These are phyloP conservation scores for Aphelocoma californica DNA, from an alignment of 2,797 vertebrate genomes.

Conservation along the genomic window DNA sequence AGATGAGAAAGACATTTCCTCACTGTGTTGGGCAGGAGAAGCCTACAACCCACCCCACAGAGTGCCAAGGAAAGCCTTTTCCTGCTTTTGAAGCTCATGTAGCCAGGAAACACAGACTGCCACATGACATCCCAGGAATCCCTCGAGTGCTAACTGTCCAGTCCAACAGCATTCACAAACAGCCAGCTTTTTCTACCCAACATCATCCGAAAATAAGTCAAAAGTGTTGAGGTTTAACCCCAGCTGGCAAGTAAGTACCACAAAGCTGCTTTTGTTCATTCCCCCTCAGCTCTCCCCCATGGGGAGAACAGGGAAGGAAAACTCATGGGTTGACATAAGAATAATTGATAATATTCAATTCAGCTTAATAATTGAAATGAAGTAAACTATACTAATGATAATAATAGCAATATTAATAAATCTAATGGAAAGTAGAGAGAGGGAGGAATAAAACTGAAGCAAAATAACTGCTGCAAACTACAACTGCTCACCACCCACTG, in stretches of 20 bases:
- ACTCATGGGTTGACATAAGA: rapidly evolving
- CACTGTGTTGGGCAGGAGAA: neutral
- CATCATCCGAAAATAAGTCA: neutral
- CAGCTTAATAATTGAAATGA: neutral
- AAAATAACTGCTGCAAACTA: neutral
- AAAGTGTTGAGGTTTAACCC: neutral
- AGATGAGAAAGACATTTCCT: neutral
- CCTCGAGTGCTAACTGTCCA: neutral
- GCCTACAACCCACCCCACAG: neutral
- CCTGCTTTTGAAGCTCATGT: neutral
- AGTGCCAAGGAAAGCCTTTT: neutral
- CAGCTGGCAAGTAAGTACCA: neutral
- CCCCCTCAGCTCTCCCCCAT: neutral
- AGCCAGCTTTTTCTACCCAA: neutral
- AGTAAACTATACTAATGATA: neutral
- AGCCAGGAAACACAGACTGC: neutral
- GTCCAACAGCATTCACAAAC: neutral
- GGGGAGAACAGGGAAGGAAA: neutral
- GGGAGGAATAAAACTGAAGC: neutral
- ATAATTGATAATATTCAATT: too few species aligned
- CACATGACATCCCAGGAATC: neutral
- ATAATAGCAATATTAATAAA: neutral
- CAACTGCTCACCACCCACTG: neutral
- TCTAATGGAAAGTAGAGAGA: neutral
- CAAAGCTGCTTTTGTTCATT: rapidly evolving